Evolutionary conservation across 2,797 vertebrate species (phyloP), one percentile per base, ranked within the genome.

Genomic region (Champsocephalus gunnari): DNA sequence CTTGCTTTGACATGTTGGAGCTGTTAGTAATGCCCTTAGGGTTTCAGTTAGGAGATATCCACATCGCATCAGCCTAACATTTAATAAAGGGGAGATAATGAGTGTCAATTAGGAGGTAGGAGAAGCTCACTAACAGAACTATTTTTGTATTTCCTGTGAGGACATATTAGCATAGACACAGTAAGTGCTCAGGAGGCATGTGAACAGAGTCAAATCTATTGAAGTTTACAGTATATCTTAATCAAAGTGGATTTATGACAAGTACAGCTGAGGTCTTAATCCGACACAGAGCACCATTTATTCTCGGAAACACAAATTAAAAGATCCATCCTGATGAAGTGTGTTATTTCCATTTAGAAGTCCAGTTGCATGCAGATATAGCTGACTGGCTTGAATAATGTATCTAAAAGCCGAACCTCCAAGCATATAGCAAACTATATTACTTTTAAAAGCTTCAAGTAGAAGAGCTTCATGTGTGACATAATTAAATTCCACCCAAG

Each of bases 401-500:
- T 86, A 84, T 92, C 84, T 88, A 80, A 91, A 89, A 90, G 76
- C 85, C 48, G 67, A 92, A 85, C 77, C 77, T 83, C 86, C 73
- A 16, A 72, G 84, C 83, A 76, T 88, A 79, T 82, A 89, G 88
- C 61, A 79, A 41, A 81, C 90, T 91, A 74, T 88, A 90, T 89
- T 89, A 88, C 92, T 83, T 91, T 90, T 90, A 87, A 89, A 90
- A 76, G 89, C 86, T 90, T 77, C 66, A 82, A 90, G 87, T 89
- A 72, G 87, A 82, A 86, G 83, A 82, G 90, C 84, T 81, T 91
- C 88, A 90, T 89, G 92, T 95, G 92, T 94, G 92, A 94, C 90
- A 93, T 93, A 92, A 94, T 93, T 94, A 91, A 93, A 92, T 93
- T 92, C 87, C 77, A 87, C 73, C 90, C 82, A 78, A 94, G 90